Evolutionary conservation across 2,888 invertebrate species (phyloP).

Genomic region (Euclidia mi): DNA sequence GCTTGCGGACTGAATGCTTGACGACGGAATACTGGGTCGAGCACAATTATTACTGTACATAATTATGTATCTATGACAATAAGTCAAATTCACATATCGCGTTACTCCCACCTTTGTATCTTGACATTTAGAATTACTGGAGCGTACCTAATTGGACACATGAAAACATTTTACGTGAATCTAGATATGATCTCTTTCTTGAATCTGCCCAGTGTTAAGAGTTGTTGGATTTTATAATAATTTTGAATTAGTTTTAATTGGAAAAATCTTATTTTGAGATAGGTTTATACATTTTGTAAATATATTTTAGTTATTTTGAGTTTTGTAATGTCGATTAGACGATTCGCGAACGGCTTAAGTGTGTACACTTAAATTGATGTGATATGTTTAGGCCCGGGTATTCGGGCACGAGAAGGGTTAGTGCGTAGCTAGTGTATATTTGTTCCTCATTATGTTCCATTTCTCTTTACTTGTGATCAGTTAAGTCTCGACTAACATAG

Average conservation of each 20-base stretch:
- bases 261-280: constrained; percentile 82
- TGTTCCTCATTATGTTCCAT: constrained; percentile 86
- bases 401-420: constrained; percentile 77
- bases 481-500: constrained; percentile 87
- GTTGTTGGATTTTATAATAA: constrained; percentile 82
- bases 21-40: constrained; percentile 83
- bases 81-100: constrained; percentile 86
- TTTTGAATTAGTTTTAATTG: constrained; percentile 77
- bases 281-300: constrained; percentile 85
- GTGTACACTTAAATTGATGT: constrained; percentile 77
- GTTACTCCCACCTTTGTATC: constrained; percentile 78
- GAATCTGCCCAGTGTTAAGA: constrained; percentile 88
- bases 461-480: constrained; percentile 83
- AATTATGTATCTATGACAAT: constrained; percentile 81
- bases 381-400: constrained; percentile 75
- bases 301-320: constrained; percentile 75
- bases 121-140: constrained; percentile 67
- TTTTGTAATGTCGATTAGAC: constrained; percentile 65
- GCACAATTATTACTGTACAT: constrained; percentile 81
- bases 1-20: constrained; percentile 64
- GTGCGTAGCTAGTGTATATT: constrained; percentile 83
- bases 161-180: constrained; percentile 79
- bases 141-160: constrained; percentile 63
- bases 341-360: constrained; percentile 81
- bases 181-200: constrained; percentile 88